These are phyloP conservation scores for Polypedilum vanderplanki DNA, from an alignment of 1,140 invertebrate species.

Conservation along the genomic window DNA sequence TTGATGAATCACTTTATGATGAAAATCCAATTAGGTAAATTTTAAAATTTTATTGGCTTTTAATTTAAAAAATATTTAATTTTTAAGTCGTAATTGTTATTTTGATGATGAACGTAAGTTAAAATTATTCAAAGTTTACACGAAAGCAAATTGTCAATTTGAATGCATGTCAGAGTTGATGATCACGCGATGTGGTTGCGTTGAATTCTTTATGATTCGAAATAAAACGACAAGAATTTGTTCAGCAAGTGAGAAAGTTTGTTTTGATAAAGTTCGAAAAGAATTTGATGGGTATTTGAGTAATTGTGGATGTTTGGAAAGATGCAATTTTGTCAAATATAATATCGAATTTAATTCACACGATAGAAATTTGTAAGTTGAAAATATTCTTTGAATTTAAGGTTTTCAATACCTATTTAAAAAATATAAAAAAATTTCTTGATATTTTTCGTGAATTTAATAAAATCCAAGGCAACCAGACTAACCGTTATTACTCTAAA, in stretches of 20 bases:
- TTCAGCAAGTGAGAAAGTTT: not conserved
- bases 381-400: no score
- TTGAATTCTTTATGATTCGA: not conserved
- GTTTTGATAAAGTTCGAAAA: not conserved
- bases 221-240: not conserved
- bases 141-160: slow-evolving; percentile 35
- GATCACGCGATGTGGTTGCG: not conserved
- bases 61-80: not conserved
- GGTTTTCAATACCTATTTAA: no score
- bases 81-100: slow-evolving; percentile 50
- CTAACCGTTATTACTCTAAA: no score
- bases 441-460: no score
- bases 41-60: no score
- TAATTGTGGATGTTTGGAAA: not conserved
- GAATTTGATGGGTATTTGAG: not conserved
- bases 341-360: no score
- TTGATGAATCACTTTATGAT: not conserved
- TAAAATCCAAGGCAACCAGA: no score
- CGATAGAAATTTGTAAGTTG: no score
- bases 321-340: not conserved
- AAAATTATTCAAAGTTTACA: slow-evolving; percentile 61
- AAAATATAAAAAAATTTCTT: no score
- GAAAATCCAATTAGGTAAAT: not conserved
- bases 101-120: slow-evolving; percentile 55
- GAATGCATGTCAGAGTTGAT: not conserved